Evolutionary conservation across 2,113 vertebrate genomes (phyloP), one percentile per base, ranked within the genome.

Genomic region (Daboia siamensis): DNA sequence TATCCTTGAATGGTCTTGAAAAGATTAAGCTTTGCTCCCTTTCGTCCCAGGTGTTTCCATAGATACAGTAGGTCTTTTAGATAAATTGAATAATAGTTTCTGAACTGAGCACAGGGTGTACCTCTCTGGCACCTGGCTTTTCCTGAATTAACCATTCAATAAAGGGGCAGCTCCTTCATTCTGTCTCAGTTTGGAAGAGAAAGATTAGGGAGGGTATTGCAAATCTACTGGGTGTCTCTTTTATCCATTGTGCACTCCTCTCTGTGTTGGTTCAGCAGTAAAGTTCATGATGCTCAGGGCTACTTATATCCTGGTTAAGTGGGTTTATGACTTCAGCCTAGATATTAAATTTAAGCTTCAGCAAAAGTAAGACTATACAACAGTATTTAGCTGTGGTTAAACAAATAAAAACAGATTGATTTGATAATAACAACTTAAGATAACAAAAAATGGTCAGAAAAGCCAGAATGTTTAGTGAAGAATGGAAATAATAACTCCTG

Each of bases 41-140:
- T 96, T 95, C 96, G 91, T 23, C 56, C 88, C 85, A 91, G 94
- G 95, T 29, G 96, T 97, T 96, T 95, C 96, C 95, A 97, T 96
- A 97, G 96, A 95, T 96, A 97, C 97, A 33, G 90, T 0, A 0
- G 88, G 29, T 39, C 93, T 92, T 91, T 94, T 94, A 94, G 51
- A 95, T 96, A 95, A 95, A 94, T 80, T 86, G 61, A 95, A 95
- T 90, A 94, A 94, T 92, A 95, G 94, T 88, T 94, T 94, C 91
- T 51, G 93, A 95, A 96, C 93, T 94, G 87, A 94, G 95, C 94
- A 95, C 94, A 95, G 95, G 93, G 46, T 44, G 17, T 87, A 95
- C 54, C 94, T 90, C 29, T 94, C 48, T 93, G 89, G 93, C 55
- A 85, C 92, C 88, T 90, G 90, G 55, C 61, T 69, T 94, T 94